Conservation (phyloP, 2,888 invertebrate species). For the Serrognathus titanus region DNA sequence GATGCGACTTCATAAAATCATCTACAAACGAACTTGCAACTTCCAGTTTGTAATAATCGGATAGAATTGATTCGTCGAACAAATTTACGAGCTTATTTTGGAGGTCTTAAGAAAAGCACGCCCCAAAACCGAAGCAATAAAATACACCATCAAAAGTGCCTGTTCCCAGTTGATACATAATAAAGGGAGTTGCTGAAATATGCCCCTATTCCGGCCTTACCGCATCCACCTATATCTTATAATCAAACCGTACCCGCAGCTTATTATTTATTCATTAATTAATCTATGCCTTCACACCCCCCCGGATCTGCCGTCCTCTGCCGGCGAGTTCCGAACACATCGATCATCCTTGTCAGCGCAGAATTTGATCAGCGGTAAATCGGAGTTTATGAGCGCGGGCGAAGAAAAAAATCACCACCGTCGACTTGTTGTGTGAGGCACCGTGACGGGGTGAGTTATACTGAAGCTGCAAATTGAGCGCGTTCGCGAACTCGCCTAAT, state of each 20-base stretch:
- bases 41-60: too few relatives aligned
- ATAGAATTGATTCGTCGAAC: too few relatives aligned
- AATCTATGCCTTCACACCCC: conserved; percentile 42
- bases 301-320: not conserved
- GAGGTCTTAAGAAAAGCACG: not conserved
- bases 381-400: conserved; percentile 1
- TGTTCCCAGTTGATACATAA: conserved; percentile 39
- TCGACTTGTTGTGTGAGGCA: not conserved
- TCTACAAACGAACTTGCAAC: too few relatives aligned
- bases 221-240: conserved; percentile 42
- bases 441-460: not conserved
- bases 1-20: too few relatives aligned
- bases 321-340: not conserved
- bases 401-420: not conserved
- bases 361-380: conserved; percentile 17
- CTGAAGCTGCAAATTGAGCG: too few relatives aligned
- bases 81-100: too few relatives aligned
- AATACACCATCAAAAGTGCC: conserved; percentile 36
- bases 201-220: conserved; percentile 31
- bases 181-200: conserved; percentile 39
- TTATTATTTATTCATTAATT: conserved; percentile 52
- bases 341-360: conserved; percentile 7
- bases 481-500: too few relatives aligned
- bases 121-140: conserved; percentile 26
- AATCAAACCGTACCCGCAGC: conserved; percentile 45